Conservation (phyloP, 2,797 vertebrate genomes). For the Molothrus ater region DNA sequence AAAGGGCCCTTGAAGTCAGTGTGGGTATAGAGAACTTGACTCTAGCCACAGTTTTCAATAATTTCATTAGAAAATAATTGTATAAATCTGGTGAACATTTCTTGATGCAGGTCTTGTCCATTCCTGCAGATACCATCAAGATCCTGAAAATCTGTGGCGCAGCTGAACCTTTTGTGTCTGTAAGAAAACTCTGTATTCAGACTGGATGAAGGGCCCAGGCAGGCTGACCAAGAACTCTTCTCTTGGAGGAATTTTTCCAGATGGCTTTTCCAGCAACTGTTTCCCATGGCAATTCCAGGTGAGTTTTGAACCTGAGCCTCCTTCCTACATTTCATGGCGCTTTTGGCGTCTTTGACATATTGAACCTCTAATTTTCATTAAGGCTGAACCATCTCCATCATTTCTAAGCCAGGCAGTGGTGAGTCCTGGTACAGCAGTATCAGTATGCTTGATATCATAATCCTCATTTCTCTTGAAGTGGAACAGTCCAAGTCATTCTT, state of each 20-base stretch:
- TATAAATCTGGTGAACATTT: accelerated
- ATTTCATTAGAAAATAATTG: neutral
- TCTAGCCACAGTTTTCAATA: neutral
- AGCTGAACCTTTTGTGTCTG: neutral
- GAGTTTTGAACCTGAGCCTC: neutral
- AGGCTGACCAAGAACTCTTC: neutral
- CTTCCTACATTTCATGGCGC: neutral
- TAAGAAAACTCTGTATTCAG: neutral
- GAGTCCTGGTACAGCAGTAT: neutral
- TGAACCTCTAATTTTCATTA: neutral
- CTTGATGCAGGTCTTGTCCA: neutral
- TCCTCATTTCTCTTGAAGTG: neutral
- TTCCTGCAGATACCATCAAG: neutral
- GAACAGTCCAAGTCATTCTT: neutral
- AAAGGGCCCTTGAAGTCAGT: neutral
- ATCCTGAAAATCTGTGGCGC: neutral
- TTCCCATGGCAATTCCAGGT: neutral
- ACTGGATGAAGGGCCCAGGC: neutral
- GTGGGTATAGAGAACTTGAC: neutral
- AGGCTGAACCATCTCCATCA: neutral
- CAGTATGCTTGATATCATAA: neutral
- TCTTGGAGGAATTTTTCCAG: neutral
- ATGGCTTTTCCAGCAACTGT: neutral
- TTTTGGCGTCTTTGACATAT: neutral
- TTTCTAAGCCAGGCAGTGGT: neutral